Base-by-base conservation (phyloP, 2,888 invertebrate species). In the Dermolepida albohirtum region DNA sequence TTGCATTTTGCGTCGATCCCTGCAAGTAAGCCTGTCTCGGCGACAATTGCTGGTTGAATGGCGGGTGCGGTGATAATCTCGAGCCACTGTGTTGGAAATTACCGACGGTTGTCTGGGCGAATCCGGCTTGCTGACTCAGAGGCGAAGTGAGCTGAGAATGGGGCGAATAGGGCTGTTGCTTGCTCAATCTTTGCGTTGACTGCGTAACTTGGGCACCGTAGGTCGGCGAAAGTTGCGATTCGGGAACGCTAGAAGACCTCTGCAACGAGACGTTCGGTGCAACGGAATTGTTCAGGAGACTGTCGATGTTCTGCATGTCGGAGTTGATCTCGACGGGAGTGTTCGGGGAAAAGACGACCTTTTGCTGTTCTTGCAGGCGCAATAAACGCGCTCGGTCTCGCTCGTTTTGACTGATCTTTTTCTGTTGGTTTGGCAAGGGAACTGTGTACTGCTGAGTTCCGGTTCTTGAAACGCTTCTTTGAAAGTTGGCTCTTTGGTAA, bases 251-350 rank as follows among this genome's bases (percentile, higher is more conserved):
- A 74, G 89, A 87, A 44, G 89, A 88, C 70, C 91, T 86, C 82
- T 93, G 92, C 73, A 96, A 86, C 70, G 96, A 90, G 64, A 97
- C 96, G 83, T 97, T 97, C 62, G 94, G 94, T 65, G 95, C 94
- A 71, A 94, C 94, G 54, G 91, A 92, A 76, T 92, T 92, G 80
- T 92, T 93, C 78, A 96, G 87, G 75, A 97, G 87, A 71, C 92
- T 94, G 80, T 92, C 93, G 77, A 96, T 93, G 78, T 93, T 95
- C 72, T 87, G 87, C 74, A 88, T 84, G 62, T 84, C 84, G 47
- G 86, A 82, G 70, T 85, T 83, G 71, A 86, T 84, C 79, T 87
- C 86, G 74, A 86, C 85, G 70, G 85, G 85, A 6, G 90, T 90
- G 81, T 90, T 91, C 80, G 93, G 92, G 64, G 92, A 91, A 76